Evolutionary conservation across 37 sponge, comb jelly and placozoan genomes (phyloP), one percentile per base, ranked within the genome.

Genomic region (Trichoplax adhaerens): DNA sequence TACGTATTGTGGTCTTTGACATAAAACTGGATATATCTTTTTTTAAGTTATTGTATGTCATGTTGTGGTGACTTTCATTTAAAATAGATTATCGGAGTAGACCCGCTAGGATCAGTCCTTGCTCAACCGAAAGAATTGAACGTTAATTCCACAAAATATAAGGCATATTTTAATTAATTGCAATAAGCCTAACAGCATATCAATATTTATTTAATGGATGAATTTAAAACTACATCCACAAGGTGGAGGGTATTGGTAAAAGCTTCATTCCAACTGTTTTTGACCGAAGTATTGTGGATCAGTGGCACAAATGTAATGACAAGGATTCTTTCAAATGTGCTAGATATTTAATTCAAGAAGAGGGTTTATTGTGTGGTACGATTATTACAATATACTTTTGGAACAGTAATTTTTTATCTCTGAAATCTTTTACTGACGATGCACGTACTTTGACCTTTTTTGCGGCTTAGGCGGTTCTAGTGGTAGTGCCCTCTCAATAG

Each of bases 161-260:
- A 29, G 29, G 29, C 29, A 29, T 29, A 29, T 29, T 29, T 29
- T 29, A 29, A 29, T 29, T 29, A 29, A 29, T 29, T 29, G 29
- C 29, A 29, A 29, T 29, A 29, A 29, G 29, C 29, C 29, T 29
- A 29, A 29, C 29, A 29, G 29, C 29, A 29, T 29, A 29, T 29
- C 29, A 29, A 29, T 29, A 29, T 29, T 29, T 29, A 29, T 29
- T 29, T 29, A 29, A 29, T 29, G 29, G 29, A 29, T 29, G 29
- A 29, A 29, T 29, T 29, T 29, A 29, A 29, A 29, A 29, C 29
- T 29, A 29, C 29, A 29, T 29, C 29, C 29, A 29, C 29, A 29
- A 91, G 86, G 96, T 95, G 61, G 96, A 95, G 62, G 96, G 96
- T 0, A 87, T 83, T 12, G 96, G 96, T 3, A 83, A 95, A 68